Evolutionary conservation across 2,113 vertebrate species (phyloP).

Genomic region (Hepsetus odoe): DNA sequence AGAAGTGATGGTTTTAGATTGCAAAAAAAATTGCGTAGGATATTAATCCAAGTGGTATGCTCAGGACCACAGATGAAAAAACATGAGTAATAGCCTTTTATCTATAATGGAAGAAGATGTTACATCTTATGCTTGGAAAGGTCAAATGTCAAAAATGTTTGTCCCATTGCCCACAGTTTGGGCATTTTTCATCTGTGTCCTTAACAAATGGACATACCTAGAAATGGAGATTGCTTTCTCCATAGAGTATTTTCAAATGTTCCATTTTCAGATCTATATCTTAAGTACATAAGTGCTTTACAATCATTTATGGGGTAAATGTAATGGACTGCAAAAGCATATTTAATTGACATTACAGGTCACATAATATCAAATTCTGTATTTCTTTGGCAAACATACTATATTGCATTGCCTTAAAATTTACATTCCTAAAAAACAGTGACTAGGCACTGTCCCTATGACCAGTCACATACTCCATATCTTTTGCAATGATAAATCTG

Average conservation of each 20-base stretch:
- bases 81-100: neutral
- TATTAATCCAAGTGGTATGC: neutral
- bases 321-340: neutral
- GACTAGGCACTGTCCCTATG: neutral
- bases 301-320: conserved; percentile 13
- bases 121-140: neutral
- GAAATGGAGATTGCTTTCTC: too few relatives aligned
- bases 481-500: conserved; percentile 25
- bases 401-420: conserved; percentile 22
- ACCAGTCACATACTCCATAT: conserved; percentile 27
- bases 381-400: conserved; percentile 20
- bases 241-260: neutral
- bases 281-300: neutral
- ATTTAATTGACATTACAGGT: conserved; percentile 24
- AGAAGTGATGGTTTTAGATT: neutral
- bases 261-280: neutral
- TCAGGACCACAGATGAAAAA: neutral
- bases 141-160: neutral
- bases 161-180: neutral
- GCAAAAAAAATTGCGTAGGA: neutral
- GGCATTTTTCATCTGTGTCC: neutral
- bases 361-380: neutral
- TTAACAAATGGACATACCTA: neutral
- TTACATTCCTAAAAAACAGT: conserved; percentile 26
- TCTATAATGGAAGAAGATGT: neutral